Evolutionary conservation across 2,888 invertebrate species (phyloP), one percentile per base, ranked within the genome.

Genomic region (Euclidia mi): DNA sequence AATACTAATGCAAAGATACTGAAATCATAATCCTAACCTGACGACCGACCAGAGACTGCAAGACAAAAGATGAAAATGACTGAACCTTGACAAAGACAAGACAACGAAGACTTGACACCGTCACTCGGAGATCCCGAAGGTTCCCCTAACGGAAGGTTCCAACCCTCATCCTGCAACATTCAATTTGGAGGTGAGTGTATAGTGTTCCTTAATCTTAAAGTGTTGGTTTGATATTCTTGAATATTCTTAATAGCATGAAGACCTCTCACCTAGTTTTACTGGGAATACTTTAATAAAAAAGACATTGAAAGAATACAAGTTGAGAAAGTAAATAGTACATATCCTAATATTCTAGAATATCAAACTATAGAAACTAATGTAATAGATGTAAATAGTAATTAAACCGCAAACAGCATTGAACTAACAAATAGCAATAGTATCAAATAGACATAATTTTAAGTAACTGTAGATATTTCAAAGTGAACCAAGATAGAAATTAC

Each of bases 121-220:
- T 53, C 53, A 62, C 34, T 71, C 80, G 85, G 85, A 87, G 82
- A 79, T 79, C 82, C 82, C 70, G 84, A 87, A 86, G 85, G 75
- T 69, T 65, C 75, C 84, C 81, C 59, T 71, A 69, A 78, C 68
- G 82, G 87, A 84, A 75, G 85, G 78, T 82, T 82, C 85, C 84
- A 89, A 77, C 75, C 88, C 83, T 84, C 84, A 78, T 87, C 89
- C 90, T 80, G 89, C 76, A 84, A 75, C 81, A 82, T 83, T 83
- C 87, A 86, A 84, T 76, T 68, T 57, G 66, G 80, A 88, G 93
- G 93, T 93, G 91, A 93, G 93, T 93, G 65, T 76, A 77, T 72
- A 78, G 64, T 70, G 72, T 76, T 76, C 65, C 58, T 61, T 61
- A 49, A 65, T 70, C 60, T 56, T 29, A 31, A 49, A 34, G 18